These are phyloP conservation scores for Martes martes DNA, from an alignment of 2,113 vertebrate species.

Conservation along the genomic window DNA sequence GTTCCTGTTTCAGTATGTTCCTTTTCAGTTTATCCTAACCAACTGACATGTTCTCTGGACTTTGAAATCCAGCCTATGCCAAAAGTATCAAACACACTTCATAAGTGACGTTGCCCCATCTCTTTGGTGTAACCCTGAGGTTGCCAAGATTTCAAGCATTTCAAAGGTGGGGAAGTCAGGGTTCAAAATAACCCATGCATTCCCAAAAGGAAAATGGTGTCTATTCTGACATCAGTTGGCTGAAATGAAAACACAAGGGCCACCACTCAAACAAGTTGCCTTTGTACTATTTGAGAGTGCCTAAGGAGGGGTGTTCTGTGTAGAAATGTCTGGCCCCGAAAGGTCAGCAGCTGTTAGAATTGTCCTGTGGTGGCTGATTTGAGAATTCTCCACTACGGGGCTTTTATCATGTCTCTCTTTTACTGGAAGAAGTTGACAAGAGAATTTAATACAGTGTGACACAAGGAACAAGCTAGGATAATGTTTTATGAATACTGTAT, in stretches of 20 bases:
- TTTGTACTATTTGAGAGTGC: background rate
- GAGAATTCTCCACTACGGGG: background rate
- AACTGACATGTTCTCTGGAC: background rate
- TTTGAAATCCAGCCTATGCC: background rate
- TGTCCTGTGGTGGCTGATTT: background rate
- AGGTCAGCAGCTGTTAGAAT: background rate
- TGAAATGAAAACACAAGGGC: conserved; percentile 31
- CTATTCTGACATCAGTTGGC: background rate
- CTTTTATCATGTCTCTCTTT: background rate
- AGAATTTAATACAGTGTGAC: conserved; percentile 17
- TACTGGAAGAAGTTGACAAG: conserved; percentile 8
- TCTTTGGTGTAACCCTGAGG: background rate
- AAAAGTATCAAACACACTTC: conserved; percentile 24
- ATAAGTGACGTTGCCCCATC: background rate
- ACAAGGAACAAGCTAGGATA: conserved; percentile 2
- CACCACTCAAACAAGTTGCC: conserved; percentile 11
- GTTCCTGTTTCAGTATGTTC: background rate
- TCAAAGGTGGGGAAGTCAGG: background rate
- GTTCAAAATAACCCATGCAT: background rate
- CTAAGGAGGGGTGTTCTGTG: background rate
- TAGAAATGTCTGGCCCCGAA: background rate
- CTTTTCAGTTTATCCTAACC: conserved; percentile 25
- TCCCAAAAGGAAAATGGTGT: conserved; percentile 22
- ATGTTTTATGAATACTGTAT: background rate
- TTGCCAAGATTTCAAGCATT: background rate